A percentile compares a stretch with the other conserved stretches of the same genome.
Evolutionary conservation across 2,797 vertebrate genomes (phyloP).

Genomic region (Euthynnus affinis): DNA sequence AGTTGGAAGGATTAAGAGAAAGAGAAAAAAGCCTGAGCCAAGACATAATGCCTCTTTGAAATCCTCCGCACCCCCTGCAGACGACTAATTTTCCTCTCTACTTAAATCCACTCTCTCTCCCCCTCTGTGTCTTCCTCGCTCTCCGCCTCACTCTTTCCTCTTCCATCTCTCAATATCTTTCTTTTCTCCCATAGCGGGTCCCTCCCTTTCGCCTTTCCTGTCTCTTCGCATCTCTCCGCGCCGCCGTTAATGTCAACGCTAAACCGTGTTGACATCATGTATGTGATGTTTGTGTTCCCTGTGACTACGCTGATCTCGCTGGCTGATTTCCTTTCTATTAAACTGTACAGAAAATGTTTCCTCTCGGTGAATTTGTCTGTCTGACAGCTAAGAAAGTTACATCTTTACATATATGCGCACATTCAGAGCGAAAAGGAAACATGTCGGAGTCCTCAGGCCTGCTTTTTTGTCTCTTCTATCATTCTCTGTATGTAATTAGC

Average conservation of each 20-base stretch:
- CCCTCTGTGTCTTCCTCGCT: too few species aligned
- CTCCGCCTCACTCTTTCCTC: background rate
- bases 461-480: too few species aligned
- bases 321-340: constrained; percentile 30
- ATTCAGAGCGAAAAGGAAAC: too few species aligned
- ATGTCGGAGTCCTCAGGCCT: too few species aligned
- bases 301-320: constrained; percentile 50
- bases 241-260: constrained; percentile 34
- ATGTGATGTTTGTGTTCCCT: constrained; percentile 49
- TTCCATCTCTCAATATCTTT: constrained; percentile 5
- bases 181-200: background rate
- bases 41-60: constrained; percentile 66
- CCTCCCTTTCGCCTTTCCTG: constrained; percentile 18
- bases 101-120: constrained; percentile 43
- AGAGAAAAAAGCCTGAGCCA: constrained; percentile 59
- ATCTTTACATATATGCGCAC: background rate
- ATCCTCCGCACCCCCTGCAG: constrained; percentile 62
- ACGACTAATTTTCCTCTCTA: constrained; percentile 45
- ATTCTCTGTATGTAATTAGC: too few species aligned
- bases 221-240: constrained; percentile 17
- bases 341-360: background rate
- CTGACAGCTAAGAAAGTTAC: background rate
- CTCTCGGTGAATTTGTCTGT: background rate
- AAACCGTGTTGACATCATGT: constrained; percentile 46
- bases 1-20: constrained; percentile 60